phyloP scores from a whole-genome alignment of 2,888 invertebrate species.

The Agapetus fuscipes region DNA sequence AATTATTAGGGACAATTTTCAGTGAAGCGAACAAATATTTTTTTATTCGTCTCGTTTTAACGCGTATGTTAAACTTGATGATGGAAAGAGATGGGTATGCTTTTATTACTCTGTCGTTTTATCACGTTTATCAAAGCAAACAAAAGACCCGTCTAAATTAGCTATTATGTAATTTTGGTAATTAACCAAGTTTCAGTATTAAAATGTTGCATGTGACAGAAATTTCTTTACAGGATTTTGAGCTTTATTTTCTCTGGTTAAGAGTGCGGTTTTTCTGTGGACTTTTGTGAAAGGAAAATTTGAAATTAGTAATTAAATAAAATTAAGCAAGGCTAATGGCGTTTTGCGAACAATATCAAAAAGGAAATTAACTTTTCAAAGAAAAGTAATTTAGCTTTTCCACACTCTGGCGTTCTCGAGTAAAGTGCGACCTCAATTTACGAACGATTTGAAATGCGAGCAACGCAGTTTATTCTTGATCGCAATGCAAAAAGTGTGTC shows the following conservation, averaged over 20 bases:
- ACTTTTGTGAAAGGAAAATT: constrained; percentile 3
- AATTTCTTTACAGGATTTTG: constrained; percentile 4
- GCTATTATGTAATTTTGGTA: constrained; percentile 23
- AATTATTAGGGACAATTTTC: too few species aligned
- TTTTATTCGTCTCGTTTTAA: too few species aligned
- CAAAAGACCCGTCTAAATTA: constrained; percentile 23
- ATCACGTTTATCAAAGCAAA: constrained; percentile 18
- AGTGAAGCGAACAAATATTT: too few species aligned
- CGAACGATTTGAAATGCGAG: too few species aligned
- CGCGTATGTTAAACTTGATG: too few species aligned
- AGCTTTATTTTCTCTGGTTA: not conserved
- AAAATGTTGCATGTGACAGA: constrained; percentile 7
- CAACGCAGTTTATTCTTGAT: too few species aligned
- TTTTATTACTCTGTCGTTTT: too few species aligned
- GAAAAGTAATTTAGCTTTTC: constrained; percentile 19
- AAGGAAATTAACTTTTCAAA: constrained; percentile 21
- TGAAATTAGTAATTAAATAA: constrained; percentile 22
- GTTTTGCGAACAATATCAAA: constrained; percentile 14
- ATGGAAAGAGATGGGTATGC: too few species aligned
- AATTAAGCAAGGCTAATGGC: constrained; percentile 22
- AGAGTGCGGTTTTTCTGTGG: constrained; percentile 4
- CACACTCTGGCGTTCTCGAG: constrained; percentile 16
- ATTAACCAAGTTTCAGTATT: constrained; percentile 12
- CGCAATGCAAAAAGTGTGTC: too few species aligned
- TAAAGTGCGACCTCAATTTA: too few species aligned